A percentile compares a stretch with the other conserved stretches of the same genome.
phyloP scores from a whole-genome alignment of 2,113 vertebrate species.

The Rattus norvegicus region GRCr8 NC_086032.1:102236001-102236500 shows the following conservation, averaged over 20 bases:
- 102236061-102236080: slow-evolving; percentile 65
- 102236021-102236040: slow-evolving; percentile 30
- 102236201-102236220: slow-evolving; percentile 71
- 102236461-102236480: slow-evolving; percentile 72
- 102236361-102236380: slow-evolving; percentile 78
- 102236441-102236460: slow-evolving; percentile 78
- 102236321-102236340: slow-evolving; percentile 84
- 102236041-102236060: slow-evolving; percentile 58
- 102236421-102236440: slow-evolving; percentile 76
- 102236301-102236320: slow-evolving; percentile 87
- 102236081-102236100: slow-evolving; percentile 66
- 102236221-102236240: slow-evolving; percentile 72
- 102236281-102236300: slow-evolving; percentile 82
- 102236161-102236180: slow-evolving; percentile 70
- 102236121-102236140: slow-evolving; percentile 77
- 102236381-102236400: slow-evolving; percentile 78
- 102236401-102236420: slow-evolving; percentile 79
- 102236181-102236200: slow-evolving; percentile 73
- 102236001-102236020: background rate
- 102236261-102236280: slow-evolving; percentile 81
- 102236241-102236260: slow-evolving; percentile 74
- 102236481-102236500: slow-evolving; percentile 73
- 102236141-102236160: slow-evolving; percentile 77
- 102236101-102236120: slow-evolving; percentile 65
- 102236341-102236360: slow-evolving; percentile 84